A percentile compares a stretch with the other conserved stretches of the same genome.
Conservation (phyloP, 1,140 invertebrate genomes). For the Drosophila murphyi region DNA sequence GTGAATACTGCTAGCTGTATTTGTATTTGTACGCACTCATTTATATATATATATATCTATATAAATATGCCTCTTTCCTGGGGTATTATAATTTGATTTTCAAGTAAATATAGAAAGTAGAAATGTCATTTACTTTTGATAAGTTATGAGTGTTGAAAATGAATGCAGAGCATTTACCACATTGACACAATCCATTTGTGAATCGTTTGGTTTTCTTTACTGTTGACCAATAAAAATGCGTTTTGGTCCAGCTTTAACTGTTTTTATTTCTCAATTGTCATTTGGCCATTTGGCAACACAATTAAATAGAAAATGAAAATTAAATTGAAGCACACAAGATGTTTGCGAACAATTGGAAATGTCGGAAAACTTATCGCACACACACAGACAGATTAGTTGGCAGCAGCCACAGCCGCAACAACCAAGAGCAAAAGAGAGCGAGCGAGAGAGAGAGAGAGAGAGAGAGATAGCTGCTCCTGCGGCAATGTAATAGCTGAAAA, state of each 20-base stretch:
- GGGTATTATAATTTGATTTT: no score
- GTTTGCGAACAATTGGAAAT: conserved; percentile 40
- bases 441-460: neutral
- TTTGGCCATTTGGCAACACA: neutral
- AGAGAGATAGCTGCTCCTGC: conserved; percentile 1
- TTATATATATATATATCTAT: no score
- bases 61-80: no score
- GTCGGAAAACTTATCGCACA: conserved; percentile 37
- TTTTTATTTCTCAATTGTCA: neutral
- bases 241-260: neutral
- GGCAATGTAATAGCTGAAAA: conserved; percentile 17
- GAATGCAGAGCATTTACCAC: no score
- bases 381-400: conserved; percentile 9
- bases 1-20: no score
- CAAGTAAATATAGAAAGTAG: no score
- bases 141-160: no score
- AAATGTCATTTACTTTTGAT: no score
- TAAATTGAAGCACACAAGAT: conserved; percentile 27
- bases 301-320: conserved; percentile 1
- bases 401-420: neutral
- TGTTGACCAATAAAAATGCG: no score
- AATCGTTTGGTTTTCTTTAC: no score
- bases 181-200: no score
- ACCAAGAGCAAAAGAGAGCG: neutral
- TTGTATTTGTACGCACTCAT: no score